phyloP scores from a whole-genome alignment of 2,797 vertebrate genomes.

The Rachycentron canadum region DNA sequence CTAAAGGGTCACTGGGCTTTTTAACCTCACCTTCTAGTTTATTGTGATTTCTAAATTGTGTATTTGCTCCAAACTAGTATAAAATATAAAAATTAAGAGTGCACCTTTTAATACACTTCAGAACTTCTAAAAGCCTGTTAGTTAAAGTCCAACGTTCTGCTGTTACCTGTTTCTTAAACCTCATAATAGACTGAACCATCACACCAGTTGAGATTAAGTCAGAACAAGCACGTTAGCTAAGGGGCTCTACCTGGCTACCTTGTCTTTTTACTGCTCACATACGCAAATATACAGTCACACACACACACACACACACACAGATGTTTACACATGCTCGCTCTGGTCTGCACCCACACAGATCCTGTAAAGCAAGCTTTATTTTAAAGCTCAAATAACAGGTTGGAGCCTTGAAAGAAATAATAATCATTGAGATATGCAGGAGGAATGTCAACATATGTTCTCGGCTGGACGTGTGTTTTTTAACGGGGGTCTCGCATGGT shows the following conservation, averaged over 20 bases:
- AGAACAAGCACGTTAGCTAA: neutral
- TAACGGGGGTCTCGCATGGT: conserved; percentile 45
- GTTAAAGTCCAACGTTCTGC: neutral
- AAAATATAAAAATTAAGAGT: too few species aligned
- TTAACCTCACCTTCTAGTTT: too few species aligned
- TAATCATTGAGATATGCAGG: conserved; percentile 75
- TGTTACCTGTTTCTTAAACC: neutral
- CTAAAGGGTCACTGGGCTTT: too few species aligned
- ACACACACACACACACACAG: conserved; percentile 27
- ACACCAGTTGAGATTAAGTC: neutral
- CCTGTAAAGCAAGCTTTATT: conserved; percentile 72
- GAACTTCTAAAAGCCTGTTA: neutral
- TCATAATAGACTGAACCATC: neutral
- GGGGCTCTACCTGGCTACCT: neutral
- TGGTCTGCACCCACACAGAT: conserved; percentile 45
- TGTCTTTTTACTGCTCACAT: conserved; percentile 32
- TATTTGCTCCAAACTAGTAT: too few species aligned
- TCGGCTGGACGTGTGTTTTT: conserved; percentile 67
- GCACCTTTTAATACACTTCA: too few species aligned
- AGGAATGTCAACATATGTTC: conserved; percentile 80
- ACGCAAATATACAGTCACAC: conserved; percentile 43
- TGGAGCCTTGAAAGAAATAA: conserved; percentile 70
- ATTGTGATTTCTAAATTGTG: too few species aligned
- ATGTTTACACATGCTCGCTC: conserved; percentile 47
- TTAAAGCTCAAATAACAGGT: conserved; percentile 76